Conservation (phyloP, 2,113 vertebrate species). For the Pantherophis guttatus region DNA sequence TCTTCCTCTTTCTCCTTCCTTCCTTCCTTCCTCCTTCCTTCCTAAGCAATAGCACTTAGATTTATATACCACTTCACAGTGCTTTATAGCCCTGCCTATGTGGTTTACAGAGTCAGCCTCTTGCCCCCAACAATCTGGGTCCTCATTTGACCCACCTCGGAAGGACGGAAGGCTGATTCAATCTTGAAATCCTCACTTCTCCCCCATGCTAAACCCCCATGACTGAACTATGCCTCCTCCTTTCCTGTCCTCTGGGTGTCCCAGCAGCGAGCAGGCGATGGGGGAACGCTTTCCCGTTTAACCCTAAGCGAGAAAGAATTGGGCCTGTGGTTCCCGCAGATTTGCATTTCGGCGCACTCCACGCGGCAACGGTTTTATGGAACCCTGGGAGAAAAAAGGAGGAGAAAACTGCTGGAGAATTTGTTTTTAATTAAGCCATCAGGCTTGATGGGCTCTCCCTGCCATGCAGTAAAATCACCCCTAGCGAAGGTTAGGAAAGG, state of each 20-base stretch:
- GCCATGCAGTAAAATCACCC: slow-evolving; percentile 62
- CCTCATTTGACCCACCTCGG: no score
- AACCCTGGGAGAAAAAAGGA: slow-evolving; percentile 27
- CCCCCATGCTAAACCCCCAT: slow-evolving; percentile 15
- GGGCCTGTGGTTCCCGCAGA: slow-evolving; percentile 39
- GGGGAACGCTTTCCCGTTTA: slow-evolving; percentile 49
- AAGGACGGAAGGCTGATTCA: no score
- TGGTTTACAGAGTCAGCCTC: no score
- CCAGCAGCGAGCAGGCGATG: slow-evolving; percentile 48
- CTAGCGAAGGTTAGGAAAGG: slow-evolving; percentile 58
- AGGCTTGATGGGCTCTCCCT: slow-evolving; percentile 65
- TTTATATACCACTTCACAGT: no score
- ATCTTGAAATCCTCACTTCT: not conserved
- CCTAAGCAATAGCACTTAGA: no score
- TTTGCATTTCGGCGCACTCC: slow-evolving; percentile 54
- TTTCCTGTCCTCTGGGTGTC: slow-evolving; percentile 41
- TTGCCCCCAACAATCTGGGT: no score
- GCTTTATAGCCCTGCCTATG: no score
- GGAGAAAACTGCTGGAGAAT: slow-evolving; percentile 69
- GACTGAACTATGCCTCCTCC: slow-evolving; percentile 42
- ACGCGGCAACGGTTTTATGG: slow-evolving; percentile 59
- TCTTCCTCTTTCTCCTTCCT: no score
- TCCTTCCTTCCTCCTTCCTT: no score
- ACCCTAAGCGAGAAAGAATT: slow-evolving; percentile 52
- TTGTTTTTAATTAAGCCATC: slow-evolving; percentile 78